Evolutionary conservation across 2,113 vertebrate species (phyloP), one percentile per base, ranked within the genome.

Genomic region (Melanerpes aurifrons): DNA sequence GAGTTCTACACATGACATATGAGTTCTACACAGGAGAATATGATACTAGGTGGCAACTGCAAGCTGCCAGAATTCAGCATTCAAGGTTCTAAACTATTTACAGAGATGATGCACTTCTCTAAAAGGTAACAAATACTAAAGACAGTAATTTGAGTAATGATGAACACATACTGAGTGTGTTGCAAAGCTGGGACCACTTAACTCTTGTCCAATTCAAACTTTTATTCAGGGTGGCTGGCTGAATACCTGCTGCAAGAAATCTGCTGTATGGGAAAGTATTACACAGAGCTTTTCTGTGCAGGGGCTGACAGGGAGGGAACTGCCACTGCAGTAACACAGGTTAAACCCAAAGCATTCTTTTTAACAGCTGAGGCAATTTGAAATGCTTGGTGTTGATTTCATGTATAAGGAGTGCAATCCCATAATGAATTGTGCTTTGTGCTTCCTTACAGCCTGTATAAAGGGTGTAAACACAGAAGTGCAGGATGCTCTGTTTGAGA

Each of bases 1-100:
- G 7, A 77, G 47, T 7, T 50, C 61, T 25, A 2, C 10, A 37
- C 17, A 12, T 22, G 19, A 56, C 0, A 0, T 15, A 22, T 0
- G 7, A 77, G 47, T 7, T 56, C 61, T 25, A 2, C 10, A 37
- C 17, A 12, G 9, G 35, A 81, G 69, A 61, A 67, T 15, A 84
- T 0, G 2, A 40, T 8, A 31, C 28, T 11, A 25, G 25, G 28
- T 57, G 70, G 47, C 25, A 45, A 63, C 12, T 67, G 10, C 8
- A 59, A 78, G 53, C 56, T 18, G 29, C 10, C 62, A 84, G 62
- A 73, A 82, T 71, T 47, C 56, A 20, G 24, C 29, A 47, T 77
- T 56, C 37, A 69, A 48, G 24, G 16, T 72, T 61, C 59, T 57
- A 53, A 73, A 70, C 18, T 47, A 17, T 15, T 37, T 32, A 28